Percentiles rank a stretch among this genome's conserved stretches.
Conservation (phyloP, 2,797 vertebrate species). For the Peromyscus nudipes region DNA sequence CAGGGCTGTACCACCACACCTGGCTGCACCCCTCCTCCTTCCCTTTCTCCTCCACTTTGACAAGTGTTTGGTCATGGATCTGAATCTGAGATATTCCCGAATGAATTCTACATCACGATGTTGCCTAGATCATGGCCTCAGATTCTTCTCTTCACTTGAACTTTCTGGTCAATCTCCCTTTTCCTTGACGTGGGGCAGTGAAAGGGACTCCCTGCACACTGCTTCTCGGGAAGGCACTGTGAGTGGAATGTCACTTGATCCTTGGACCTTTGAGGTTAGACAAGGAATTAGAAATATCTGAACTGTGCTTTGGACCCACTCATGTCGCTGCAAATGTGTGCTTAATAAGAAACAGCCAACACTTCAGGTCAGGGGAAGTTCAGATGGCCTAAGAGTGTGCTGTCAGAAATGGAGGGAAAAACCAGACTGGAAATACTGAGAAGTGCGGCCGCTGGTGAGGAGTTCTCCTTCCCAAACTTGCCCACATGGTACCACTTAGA, state of each 20-base stretch:
- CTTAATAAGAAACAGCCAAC: conserved; percentile 77
- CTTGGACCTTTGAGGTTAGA: conserved; percentile 72
- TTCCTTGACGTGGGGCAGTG: conserved; percentile 17
- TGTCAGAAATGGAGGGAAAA: conserved; percentile 42
- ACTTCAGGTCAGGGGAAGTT: conserved; percentile 72
- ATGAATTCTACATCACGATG: background rate
- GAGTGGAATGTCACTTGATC: conserved; percentile 57
- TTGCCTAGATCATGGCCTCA: conserved; percentile 22
- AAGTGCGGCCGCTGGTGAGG: background rate
- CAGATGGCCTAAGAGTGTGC: conserved; percentile 62
- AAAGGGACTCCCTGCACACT: background rate
- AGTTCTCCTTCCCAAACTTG: background rate
- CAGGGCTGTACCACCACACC: background rate
- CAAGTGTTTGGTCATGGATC: background rate
- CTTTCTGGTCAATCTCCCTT: background rate
- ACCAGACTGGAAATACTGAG: background rate
- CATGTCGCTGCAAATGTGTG: conserved; percentile 68
- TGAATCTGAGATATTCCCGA: background rate
- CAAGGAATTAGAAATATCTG: conserved; percentile 77
- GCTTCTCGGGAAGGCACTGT: conserved; percentile 15
- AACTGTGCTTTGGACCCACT: conserved; percentile 46
- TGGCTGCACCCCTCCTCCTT: background rate
- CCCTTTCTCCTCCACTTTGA: background rate
- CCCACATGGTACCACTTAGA: background rate
- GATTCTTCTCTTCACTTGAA: conserved; percentile 17